Evolutionary conservation across 1,140 invertebrate species (phyloP).

Genomic region (Campoletis sonorensis): DNA sequence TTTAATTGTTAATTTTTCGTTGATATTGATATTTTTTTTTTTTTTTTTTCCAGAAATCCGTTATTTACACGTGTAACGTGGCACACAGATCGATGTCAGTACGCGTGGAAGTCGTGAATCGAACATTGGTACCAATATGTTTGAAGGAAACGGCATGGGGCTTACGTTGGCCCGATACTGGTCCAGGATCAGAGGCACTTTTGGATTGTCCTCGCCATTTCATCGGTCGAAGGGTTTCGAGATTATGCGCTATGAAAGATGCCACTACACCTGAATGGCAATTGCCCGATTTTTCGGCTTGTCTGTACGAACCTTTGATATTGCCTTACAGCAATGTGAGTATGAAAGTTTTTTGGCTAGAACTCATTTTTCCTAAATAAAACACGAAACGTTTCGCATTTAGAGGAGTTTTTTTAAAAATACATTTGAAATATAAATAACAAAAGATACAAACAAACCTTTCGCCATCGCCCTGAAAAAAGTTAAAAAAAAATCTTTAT

Average conservation of each 20-base stretch:
- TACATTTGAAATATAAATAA: conserved; percentile 44
- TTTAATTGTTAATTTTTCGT: not conserved
- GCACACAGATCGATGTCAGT: conserved; percentile 79
- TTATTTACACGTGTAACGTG: conserved; percentile 80
- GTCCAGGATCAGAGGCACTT: conserved; percentile 79
- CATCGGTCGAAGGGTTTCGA: conserved; percentile 75
- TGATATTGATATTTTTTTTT: not conserved
- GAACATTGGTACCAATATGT: conserved; percentile 78
- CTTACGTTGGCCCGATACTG: conserved; percentile 80
- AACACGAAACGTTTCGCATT: not conserved
- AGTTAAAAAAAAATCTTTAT: not conserved
- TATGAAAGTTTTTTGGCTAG: conserved; percentile 34
- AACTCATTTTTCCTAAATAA: conserved; percentile 33
- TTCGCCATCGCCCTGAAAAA: too few relatives aligned
- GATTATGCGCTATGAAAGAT: conserved; percentile 79
- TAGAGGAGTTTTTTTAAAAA: not conserved
- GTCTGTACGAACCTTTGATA: conserved; percentile 81
- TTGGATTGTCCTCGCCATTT: conserved; percentile 79
- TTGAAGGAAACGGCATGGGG: conserved; percentile 72
- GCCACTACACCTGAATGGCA: conserved; percentile 82
- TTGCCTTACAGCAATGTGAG: conserved; percentile 82
- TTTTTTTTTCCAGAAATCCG: conserved; percentile 77
- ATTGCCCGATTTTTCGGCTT: conserved; percentile 84
- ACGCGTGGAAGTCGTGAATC: conserved; percentile 80
- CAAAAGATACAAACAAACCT: too few relatives aligned